Base-by-base conservation (phyloP, 2,797 vertebrate genomes). In the Callimico goeldii region DNA sequence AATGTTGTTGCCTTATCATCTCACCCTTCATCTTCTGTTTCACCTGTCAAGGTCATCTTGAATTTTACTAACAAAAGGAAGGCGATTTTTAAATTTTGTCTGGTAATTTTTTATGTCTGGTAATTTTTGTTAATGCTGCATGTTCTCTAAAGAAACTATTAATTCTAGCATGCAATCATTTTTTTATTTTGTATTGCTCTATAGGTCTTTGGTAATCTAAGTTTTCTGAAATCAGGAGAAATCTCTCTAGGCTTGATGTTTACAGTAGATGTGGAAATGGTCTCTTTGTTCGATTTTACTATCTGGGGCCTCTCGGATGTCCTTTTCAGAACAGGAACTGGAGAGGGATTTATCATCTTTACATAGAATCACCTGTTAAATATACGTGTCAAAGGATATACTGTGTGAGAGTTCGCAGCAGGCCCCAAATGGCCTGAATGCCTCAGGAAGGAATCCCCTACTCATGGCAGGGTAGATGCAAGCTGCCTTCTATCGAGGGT, bases 21-120 rank as follows among this genome's bases (percentile, higher is more conserved):
- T 36, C 22, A 28, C 55, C 55, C 55, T 64, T 64, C 39, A 70
- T 39, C 48, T 41, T 58, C 13, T 33, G 26, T 73, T 57, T 83
- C 58, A 82, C 10, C 15, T 39, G 28, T 36, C 11, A 30, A 90
- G 52, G 24, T 28, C 10, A 8, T 39, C 86, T 76, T 80, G n/a
- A 46, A 88, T 76, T 93, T 90, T 79, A 46, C 10, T 17, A 93
- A 86, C 7, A 46, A 91, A 55, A 30, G 43, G 33, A 85, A 90
- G 79, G 28, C 10, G 36, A 52, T 76, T 58, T 90, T 48, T 46
- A 82, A 50, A 55, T 22, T 73, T 82, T 94, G 8, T 36, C 5
- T 43, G 41, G 41, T 43, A 43, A 43, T 43, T 33, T 77, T 13
- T 13, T 48, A 33, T n/a, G 79, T 86, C 22, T 20, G 43, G 46